Evolutionary conservation across 1,140 invertebrate genomes (phyloP).

Genomic region (Leptoteleia sp.): DNA sequence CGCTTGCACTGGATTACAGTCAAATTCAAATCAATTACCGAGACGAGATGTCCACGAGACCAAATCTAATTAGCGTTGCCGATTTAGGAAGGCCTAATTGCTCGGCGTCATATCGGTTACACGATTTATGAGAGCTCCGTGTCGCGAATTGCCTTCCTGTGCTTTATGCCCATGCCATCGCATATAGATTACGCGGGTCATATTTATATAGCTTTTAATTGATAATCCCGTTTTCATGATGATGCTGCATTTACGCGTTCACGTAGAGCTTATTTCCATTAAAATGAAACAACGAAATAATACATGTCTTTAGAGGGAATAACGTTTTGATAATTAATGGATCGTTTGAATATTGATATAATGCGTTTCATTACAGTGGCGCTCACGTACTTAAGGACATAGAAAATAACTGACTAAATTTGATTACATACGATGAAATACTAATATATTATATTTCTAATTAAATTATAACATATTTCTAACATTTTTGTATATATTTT

Average conservation of each 20-base stretch:
- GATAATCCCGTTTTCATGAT: constrained; percentile 46
- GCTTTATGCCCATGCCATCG: constrained; percentile 39
- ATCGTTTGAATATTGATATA: constrained; percentile 4
- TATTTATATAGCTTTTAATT: constrained; percentile 51
- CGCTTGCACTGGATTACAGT: constrained; percentile 48
- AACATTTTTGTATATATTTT: too few species aligned
- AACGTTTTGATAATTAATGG: constrained; percentile 13
- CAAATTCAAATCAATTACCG: constrained; percentile 66
- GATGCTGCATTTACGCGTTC: constrained; percentile 27
- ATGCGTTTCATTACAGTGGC: too few species aligned
- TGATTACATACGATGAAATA: too few species aligned
- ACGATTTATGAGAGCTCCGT: constrained; percentile 50
- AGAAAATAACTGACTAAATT: too few species aligned
- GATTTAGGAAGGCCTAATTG: constrained; percentile 62
- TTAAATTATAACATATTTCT: too few species aligned
- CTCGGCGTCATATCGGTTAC: constrained; percentile 57
- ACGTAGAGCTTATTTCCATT: constrained; percentile 16
- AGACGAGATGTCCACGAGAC: constrained; percentile 51
- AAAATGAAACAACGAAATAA: constrained; percentile 14
- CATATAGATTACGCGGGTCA: constrained; percentile 33
- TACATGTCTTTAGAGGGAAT: background rate
- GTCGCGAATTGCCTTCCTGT: constrained; percentile 49
- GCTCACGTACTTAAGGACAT: too few species aligned
- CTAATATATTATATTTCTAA: too few species aligned
- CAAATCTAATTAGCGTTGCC: constrained; percentile 63